A percentile compares a stretch with the other conserved stretches of the same genome.
These are phyloP conservation scores for Antennarius striatus DNA, from an alignment of 2,113 vertebrate species.

Conservation along the genomic window DNA sequence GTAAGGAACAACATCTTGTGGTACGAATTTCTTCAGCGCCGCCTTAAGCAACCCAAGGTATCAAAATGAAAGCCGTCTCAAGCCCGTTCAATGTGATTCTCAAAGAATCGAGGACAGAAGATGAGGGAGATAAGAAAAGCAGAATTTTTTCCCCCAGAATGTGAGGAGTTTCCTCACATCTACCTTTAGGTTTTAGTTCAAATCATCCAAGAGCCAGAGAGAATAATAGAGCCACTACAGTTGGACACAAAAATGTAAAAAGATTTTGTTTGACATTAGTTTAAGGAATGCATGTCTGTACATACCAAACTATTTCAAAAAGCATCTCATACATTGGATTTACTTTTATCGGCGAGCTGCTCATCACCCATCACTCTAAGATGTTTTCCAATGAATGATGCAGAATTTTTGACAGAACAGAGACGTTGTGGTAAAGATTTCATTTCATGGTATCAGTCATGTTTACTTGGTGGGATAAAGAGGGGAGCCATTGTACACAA, in stretches of 20 bases:
- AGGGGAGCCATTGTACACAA: slow-evolving; percentile 64
- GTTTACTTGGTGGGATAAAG: slow-evolving; percentile 78
- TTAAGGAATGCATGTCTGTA: too few relatives aligned
- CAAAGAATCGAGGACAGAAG: slow-evolving; percentile 39
- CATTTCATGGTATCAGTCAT: slow-evolving; percentile 53
- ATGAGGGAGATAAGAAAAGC: slow-evolving; percentile 37
- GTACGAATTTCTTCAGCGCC: slow-evolving; percentile 34
- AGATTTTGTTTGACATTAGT: not conserved
- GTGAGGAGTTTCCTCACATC: slow-evolving; percentile 7
- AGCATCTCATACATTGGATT: too few relatives aligned
- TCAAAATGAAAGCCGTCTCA: slow-evolving; percentile 48
- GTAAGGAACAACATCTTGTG: slow-evolving; percentile 50
- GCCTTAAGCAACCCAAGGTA: slow-evolving; percentile 25
- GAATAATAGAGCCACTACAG: not conserved
- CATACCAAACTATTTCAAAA: too few relatives aligned
- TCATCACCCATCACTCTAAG: too few relatives aligned
- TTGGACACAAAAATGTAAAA: not conserved
- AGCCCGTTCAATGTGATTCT: slow-evolving; percentile 57
- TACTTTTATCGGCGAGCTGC: too few relatives aligned
- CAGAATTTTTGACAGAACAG: not conserved
- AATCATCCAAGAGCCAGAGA: not conserved
- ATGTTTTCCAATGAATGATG: not conserved
- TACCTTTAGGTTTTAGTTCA: slow-evolving; percentile 15
- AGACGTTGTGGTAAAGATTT: slow-evolving; percentile 35
- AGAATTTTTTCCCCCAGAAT: slow-evolving; percentile 21